These are phyloP conservation scores for Caenorhabditis briggsae DNA, from an alignment of 1,140 invertebrate species.

Conservation along the genomic window DNA sequence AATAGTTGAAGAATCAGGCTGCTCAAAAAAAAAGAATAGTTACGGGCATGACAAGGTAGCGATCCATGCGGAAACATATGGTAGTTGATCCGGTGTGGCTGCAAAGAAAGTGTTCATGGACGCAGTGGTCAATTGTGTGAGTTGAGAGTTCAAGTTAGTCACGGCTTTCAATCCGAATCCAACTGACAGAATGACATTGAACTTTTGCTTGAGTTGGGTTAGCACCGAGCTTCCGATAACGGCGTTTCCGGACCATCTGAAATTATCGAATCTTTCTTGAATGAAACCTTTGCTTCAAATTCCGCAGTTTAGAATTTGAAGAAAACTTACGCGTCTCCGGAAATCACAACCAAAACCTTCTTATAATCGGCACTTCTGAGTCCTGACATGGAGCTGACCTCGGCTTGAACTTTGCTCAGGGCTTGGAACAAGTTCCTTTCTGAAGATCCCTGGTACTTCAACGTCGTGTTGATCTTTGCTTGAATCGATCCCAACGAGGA, in stretches of 20 bases:
- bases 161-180: conserved; percentile 19
- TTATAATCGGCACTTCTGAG: conserved; percentile 34
- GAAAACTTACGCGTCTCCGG: conserved; percentile 22
- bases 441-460: conserved; percentile 23
- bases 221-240: conserved; percentile 42
- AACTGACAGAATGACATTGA: conserved; percentile 31
- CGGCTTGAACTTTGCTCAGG: conserved; percentile 12
- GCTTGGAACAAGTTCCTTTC: conserved; percentile 39
- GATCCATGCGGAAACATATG: conserved; percentile 29
- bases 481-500: conserved; percentile 14
- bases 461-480: conserved; percentile 9
- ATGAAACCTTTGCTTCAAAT: too few species aligned
- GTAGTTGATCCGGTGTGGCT: conserved; percentile 13
- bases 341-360: conserved; percentile 22
- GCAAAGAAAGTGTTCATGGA: conserved; percentile 30
- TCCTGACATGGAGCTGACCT: conserved; percentile 21
- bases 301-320: too few species aligned
- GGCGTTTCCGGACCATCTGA: conserved; percentile 39
- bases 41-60: conserved; percentile 27
- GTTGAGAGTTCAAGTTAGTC: conserved; percentile 30
- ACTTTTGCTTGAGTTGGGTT: conserved; percentile 40
- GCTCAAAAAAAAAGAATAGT: not conserved
- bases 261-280: not conserved
- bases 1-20: not conserved
- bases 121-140: conserved; percentile 24